Evolutionary conservation across 2,888 invertebrate species (phyloP), one percentile per base, ranked within the genome.

Genomic region (Trichacis sp.): DNA sequence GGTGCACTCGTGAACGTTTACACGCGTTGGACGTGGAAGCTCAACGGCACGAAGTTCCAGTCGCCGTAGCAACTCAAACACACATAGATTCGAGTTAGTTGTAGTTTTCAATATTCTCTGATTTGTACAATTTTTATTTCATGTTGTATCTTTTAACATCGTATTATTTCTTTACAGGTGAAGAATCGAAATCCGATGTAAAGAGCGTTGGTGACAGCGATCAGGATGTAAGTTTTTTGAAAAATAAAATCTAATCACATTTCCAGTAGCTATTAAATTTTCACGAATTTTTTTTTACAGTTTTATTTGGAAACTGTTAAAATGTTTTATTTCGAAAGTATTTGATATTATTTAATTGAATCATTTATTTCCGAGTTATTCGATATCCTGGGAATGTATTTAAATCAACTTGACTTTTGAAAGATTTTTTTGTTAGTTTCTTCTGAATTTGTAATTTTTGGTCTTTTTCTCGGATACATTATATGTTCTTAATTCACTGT

Each of bases 1-100:
- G 91, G 76, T 88, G 89, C 77, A 88, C 90, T 68, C 87, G 92
- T 73, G 93, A 93, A 82, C 89, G 91, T 77, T 85, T 92, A 64
- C 91, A 91, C 79, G 89, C 89, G 71, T 86, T 89, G 12, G 82
- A 84, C 33, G 72, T 73, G 11, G 81, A 83, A 11, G 77, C 78
- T 45, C 82, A 82, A 54, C 77, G 77, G 24, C 77, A 79, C 42
- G 79, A 80, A 46, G 72, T 73, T 24, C 66, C 73, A 15, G 76
- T 66, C 20, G 54, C 66, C 9, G 72, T 51, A 5, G 72, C 73
- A n/a, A 75, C 69, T 40, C 74, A 81, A 38, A 78, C 80, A 9
- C 75, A 74, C 60, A 73, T 76, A 29, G 77, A 77, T 59, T 60
- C 69, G 49, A 73, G 78, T 78, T 51, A 68, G 77, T 73, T 47